Percentiles rank a stretch among this genome's conserved stretches.
These are phyloP conservation scores for Halocynthia aurantium DNA, from an alignment of 23 tunicate species.

Conservation along the genomic window DNA sequence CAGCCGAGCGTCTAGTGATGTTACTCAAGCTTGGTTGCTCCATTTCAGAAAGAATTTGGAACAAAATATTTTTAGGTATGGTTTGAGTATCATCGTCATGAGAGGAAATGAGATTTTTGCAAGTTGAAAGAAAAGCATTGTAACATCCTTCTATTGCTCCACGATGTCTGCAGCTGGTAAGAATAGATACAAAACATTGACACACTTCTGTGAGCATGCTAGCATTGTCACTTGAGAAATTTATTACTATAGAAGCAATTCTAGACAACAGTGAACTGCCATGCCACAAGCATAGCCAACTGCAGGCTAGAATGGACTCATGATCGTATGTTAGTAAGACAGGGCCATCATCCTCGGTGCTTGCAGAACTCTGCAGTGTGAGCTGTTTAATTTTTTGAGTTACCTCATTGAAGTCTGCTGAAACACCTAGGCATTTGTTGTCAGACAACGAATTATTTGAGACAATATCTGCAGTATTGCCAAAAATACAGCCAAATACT, in stretches of 20 bases:
- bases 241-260: background rate
- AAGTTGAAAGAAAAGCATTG: constrained; percentile 18
- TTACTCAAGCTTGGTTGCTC: constrained; percentile 15
- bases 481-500: constrained; percentile 42
- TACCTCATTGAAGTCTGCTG: constrained; percentile 17
- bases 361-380: background rate
- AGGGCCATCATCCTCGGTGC: background rate
- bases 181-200: constrained; percentile 9
- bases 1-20: constrained; percentile 76
- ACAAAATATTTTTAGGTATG: constrained; percentile 20
- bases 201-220: background rate
- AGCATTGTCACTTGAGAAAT: background rate
- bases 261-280: constrained; percentile 30
- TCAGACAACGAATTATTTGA: too few species aligned
- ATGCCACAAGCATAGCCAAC: constrained; percentile 59
- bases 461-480: constrained; percentile 9
- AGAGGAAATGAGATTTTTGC: constrained; percentile 16
- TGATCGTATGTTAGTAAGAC: constrained; percentile 41
- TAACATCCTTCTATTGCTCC: constrained; percentile 76
- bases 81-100: background rate
- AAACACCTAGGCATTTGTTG: constrained; percentile 24
- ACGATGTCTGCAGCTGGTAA: constrained; percentile 63
- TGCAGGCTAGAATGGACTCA: constrained; percentile 44
- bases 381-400: constrained; percentile 10
- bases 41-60: background rate